Base-by-base conservation (phyloP, 2,797 vertebrate genomes). In the Monodelphis domestica region DNA sequence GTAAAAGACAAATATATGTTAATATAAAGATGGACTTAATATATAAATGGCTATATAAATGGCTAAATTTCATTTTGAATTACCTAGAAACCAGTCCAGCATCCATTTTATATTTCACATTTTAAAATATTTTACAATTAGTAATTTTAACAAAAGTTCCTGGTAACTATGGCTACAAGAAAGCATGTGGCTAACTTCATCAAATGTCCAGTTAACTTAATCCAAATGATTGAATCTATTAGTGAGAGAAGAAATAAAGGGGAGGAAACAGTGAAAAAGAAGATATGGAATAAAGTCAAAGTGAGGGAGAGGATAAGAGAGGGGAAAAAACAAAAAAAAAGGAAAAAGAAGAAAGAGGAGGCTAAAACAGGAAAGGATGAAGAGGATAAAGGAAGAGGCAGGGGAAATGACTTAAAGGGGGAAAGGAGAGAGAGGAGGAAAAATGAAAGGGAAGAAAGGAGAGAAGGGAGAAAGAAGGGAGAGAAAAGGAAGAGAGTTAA, bases 151-250 rank as follows among this genome's bases (percentile, higher is more conserved):
- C 55, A 94, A 24, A 94, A 91, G 59, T 94, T 90, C 45, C 90
- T 50, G 87, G 95, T 90, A 95, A 51, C 91, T 53, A 12, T 57
- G 87, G 55, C 26, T 94, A 93, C 91, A 30, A 84, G 30, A 38
- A 78, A 78, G 93, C 52, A 92, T 95, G 95, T 96, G 59, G 87
- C 94, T 95, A 91, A 95, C 92, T 95, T 90, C 87, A 89, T 84
- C 7, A 45, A 45, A 50, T 84, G 3, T 84, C 70, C 38, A 87
- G 92, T 92, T 97, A 95, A 97, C 97, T 97, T 95, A 96, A 96
- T 95, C 92, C 92, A 94, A 96, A 95, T 56, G 95, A 95, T 1
- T 93, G 91, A 96, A 96, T 91, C 93, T 95, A 95, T 88, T 57
- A 89, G 87, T 89, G 88, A 93, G 51, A 93, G 92, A 50, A 50